A percentile compares a stretch with the other conserved stretches of the same genome.
Evolutionary conservation across 2,888 invertebrate genomes (phyloP).

Genomic region (Cryptosula pallasiana): DNA sequence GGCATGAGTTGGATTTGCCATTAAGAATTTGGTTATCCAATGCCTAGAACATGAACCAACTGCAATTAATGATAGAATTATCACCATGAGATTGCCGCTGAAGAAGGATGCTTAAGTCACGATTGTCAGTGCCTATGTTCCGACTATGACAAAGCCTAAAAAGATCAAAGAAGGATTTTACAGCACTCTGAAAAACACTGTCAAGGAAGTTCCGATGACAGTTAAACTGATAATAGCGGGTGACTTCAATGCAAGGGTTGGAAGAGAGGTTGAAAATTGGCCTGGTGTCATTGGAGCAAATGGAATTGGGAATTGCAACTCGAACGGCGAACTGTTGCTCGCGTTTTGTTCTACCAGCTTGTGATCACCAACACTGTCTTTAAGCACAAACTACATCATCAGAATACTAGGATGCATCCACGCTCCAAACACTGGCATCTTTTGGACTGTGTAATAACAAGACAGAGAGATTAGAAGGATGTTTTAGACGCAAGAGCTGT

Average conservation of each 20-base stretch:
- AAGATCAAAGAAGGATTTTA: background rate
- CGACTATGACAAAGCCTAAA: background rate
- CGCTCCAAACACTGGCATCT: background rate
- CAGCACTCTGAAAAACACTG: background rate
- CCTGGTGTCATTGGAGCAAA: background rate
- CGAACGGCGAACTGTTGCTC: background rate
- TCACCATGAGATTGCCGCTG: too few species aligned
- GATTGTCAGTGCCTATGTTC: background rate
- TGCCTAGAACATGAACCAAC: too few species aligned
- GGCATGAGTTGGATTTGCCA: too few species aligned
- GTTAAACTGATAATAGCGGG: background rate
- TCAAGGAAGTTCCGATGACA: background rate
- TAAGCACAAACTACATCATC: background rate
- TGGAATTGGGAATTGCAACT: background rate
- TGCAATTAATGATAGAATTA: too few species aligned
- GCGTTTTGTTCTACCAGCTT: background rate
- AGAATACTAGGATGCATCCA: background rate
- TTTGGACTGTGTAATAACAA: constrained; percentile 10
- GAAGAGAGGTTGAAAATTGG: background rate
- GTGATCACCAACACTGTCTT: background rate
- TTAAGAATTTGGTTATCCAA: background rate
- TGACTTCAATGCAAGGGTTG: background rate
- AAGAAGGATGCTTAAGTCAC: too few species aligned
- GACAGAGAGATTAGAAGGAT: background rate
- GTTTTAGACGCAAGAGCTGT: background rate